Percentiles rank a stretch among this genome's conserved stretches.
phyloP scores from a whole-genome alignment of 2,113 vertebrate genomes.

The Oplegnathus fasciatus region DNA sequence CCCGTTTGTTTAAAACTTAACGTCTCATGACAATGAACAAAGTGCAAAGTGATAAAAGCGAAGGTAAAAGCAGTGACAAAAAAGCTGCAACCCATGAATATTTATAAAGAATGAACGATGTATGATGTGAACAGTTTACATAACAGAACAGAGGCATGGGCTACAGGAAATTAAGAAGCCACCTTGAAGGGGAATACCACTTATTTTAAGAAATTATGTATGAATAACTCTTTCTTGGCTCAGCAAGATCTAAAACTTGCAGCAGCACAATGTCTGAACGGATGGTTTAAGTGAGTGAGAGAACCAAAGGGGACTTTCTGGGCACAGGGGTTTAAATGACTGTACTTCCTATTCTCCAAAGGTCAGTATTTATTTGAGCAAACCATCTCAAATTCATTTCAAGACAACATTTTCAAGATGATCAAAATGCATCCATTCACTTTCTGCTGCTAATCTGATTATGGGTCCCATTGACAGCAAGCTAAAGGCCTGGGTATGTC shows the following conservation, averaged over 20 bases:
- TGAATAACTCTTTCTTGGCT: background rate
- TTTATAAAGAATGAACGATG: background rate
- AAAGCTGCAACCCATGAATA: constrained; percentile 13
- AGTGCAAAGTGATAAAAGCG: background rate
- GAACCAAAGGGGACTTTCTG: background rate
- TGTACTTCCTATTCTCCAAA: background rate
- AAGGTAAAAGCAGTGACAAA: constrained; percentile 11
- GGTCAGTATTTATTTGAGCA: background rate
- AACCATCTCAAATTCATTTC: background rate
- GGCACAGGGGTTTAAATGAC: background rate
- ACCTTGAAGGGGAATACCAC: background rate
- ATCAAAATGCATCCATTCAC: background rate
- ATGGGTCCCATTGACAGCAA: background rate
- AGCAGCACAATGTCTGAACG: background rate
- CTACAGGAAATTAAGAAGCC: background rate
- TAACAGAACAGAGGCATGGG: background rate
- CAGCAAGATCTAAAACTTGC: background rate
- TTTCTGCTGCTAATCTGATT: background rate
- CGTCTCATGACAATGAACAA: background rate
- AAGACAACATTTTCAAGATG: background rate
- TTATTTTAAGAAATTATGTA: background rate
- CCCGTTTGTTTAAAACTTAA: constrained; percentile 2
- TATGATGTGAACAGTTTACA: constrained; percentile 18
- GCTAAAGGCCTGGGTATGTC: too few species aligned
- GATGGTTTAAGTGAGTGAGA: background rate